phyloP scores from a whole-genome alignment of 1,140 invertebrate species.

The Zaprionus ghesquierei region DNA sequence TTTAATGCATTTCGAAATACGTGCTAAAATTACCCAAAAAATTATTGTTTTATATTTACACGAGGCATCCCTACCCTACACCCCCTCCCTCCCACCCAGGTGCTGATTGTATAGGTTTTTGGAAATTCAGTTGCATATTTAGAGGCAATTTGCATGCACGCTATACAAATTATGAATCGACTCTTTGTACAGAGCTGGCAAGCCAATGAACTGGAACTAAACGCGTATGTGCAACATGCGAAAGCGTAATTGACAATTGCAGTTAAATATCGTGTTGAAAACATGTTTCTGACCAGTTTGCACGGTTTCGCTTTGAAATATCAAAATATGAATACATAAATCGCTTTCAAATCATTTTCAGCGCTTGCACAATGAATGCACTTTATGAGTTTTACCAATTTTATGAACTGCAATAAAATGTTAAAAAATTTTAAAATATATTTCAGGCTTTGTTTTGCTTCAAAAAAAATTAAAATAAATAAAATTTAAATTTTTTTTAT shows the following conservation, averaged over 20 bases:
- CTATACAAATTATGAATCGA: background rate
- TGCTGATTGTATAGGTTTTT: conserved; percentile 17
- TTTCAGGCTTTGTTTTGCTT: too few relatives aligned
- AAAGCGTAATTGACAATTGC: background rate
- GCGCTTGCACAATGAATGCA: background rate
- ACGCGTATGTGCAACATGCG: background rate
- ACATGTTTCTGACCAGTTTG: background rate
- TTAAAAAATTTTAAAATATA: too few relatives aligned
- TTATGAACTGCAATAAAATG: background rate
- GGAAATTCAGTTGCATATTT: conserved; percentile 10
- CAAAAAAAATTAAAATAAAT: too few relatives aligned
- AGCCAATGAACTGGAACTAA: background rate
- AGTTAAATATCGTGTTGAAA: background rate
- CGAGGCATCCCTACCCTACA: background rate
- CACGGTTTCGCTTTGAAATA: background rate
- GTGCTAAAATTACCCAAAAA: conserved; percentile 29
- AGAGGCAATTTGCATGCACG: conserved; percentile 42
- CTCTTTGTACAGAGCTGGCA: background rate
- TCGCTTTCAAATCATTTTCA: background rate
- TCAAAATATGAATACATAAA: background rate
- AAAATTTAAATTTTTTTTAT: too few relatives aligned
- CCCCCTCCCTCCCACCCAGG: background rate
- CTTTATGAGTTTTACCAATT: background rate
- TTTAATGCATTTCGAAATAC: background rate
- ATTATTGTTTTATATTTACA: conserved; percentile 37